phyloP scores from a whole-genome alignment of 1,140 invertebrate species.

The Meteorus sp. region DNA sequence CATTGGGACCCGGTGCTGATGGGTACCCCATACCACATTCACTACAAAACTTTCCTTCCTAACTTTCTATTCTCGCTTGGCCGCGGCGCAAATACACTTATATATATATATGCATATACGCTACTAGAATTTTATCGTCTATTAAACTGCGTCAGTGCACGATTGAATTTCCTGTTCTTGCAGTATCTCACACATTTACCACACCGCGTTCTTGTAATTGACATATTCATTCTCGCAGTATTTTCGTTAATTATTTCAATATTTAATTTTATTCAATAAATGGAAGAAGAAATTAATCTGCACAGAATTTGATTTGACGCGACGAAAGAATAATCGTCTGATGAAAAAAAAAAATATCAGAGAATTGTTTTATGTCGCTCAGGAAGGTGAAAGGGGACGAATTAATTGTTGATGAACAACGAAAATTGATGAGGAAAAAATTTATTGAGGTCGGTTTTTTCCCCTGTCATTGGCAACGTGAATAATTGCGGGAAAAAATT shows the following conservation, averaged over 20 bases:
- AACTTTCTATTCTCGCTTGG: constrained; percentile 30
- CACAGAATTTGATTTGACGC: not conserved
- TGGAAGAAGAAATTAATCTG: not conserved
- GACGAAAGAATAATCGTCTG: too few relatives aligned
- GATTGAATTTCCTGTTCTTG: constrained; percentile 27
- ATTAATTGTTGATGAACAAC: too few relatives aligned
- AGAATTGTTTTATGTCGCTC: too few relatives aligned
- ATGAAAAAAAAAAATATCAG: too few relatives aligned
- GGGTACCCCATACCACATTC: too few relatives aligned
- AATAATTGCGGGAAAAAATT: too few relatives aligned
- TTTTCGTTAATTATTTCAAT: constrained; percentile 3
- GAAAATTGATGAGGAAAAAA: too few relatives aligned
- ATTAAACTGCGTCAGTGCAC: constrained; percentile 20
- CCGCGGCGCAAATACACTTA: too few relatives aligned
- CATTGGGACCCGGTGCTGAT: constrained; percentile 12
- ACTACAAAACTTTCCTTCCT: constrained; percentile 32
- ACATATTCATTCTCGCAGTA: not conserved
- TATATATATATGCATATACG: too few relatives aligned
- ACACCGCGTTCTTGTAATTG: not conserved
- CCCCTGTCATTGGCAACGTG: too few relatives aligned
- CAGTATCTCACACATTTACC: constrained; percentile 12
- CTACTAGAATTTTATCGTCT: constrained; percentile 25
- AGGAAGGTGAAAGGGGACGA: too few relatives aligned
- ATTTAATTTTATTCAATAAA: not conserved
- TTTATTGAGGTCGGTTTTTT: too few relatives aligned